Percentiles rank a stretch among this genome's conserved stretches.
These are phyloP conservation scores for Kryptopterus vitreolus DNA, from an alignment of 2,797 vertebrate genomes.

Conservation along the genomic window DNA sequence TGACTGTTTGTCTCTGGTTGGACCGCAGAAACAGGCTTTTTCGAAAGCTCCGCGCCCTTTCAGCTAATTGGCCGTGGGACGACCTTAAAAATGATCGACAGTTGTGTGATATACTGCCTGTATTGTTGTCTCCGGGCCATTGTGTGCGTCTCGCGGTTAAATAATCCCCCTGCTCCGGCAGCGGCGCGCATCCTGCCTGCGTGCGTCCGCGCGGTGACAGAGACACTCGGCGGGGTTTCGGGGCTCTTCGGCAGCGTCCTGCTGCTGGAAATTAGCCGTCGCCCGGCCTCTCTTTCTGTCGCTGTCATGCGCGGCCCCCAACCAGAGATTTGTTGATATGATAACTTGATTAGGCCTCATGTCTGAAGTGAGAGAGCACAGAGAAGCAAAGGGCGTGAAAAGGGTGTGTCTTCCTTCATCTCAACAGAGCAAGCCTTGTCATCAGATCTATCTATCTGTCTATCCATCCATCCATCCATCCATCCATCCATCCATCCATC, in stretches of 20 bases:
- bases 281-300: constrained; percentile 76
- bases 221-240: constrained; percentile 73
- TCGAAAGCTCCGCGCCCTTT: constrained; percentile 73
- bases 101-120: constrained; percentile 78
- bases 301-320: constrained; percentile 71
- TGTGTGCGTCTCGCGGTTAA: constrained; percentile 70
- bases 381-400: too few species aligned
- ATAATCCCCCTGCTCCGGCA: constrained; percentile 66
- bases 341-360: constrained; percentile 84
- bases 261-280: constrained; percentile 92
- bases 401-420: too few species aligned
- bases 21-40: constrained; percentile 62
- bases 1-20: constrained; percentile 72
- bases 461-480: too few species aligned
- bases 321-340: constrained; percentile 82
- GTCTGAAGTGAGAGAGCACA: constrained; percentile 64
- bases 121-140: constrained; percentile 72
- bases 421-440: too few species aligned
- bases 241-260: constrained; percentile 73
- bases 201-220: constrained; percentile 69
- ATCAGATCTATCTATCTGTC: too few species aligned
- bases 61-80: constrained; percentile 81
- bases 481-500: too few species aligned
- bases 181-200: constrained; percentile 58
- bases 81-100: constrained; percentile 80